These are phyloP conservation scores for Molothrus aeneus DNA, from an alignment of 2,797 vertebrate species.

Conservation along the genomic window DNA sequence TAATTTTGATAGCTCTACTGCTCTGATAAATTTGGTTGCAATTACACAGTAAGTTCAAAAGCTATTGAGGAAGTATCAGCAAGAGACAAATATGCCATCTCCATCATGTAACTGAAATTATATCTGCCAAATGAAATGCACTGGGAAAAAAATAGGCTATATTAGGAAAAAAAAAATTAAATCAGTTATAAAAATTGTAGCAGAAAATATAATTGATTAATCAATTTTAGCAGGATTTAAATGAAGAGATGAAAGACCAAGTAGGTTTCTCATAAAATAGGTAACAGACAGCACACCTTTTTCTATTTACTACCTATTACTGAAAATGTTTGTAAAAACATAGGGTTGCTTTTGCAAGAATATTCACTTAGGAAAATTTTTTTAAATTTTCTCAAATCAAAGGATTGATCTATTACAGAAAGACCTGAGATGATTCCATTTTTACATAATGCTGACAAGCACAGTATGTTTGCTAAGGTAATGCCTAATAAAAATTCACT, in stretches of 20 bases:
- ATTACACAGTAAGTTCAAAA: background rate
- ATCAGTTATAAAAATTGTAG: background rate
- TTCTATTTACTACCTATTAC: background rate
- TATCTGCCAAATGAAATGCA: background rate
- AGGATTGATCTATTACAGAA: background rate
- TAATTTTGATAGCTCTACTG: background rate
- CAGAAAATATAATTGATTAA: background rate
- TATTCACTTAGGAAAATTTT: background rate
- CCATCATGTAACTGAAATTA: background rate
- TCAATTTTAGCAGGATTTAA: background rate
- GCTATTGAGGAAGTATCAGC: background rate
- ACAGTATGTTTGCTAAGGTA: background rate
- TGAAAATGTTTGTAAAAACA: background rate
- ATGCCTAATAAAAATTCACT: background rate
- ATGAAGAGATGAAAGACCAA: background rate
- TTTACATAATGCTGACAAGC: background rate
- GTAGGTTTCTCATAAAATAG: background rate
- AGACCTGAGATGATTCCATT: background rate
- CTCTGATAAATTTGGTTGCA: background rate
- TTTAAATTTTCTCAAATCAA: background rate
- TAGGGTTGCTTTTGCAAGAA: background rate
- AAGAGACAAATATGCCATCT: background rate
- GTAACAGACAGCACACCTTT: background rate
- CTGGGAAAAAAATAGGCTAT: background rate
- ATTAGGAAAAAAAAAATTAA: background rate